These are phyloP conservation scores for Gasterosteus nipponicus DNA, from an alignment of 2,113 vertebrate species.

Conservation along the genomic window DNA sequence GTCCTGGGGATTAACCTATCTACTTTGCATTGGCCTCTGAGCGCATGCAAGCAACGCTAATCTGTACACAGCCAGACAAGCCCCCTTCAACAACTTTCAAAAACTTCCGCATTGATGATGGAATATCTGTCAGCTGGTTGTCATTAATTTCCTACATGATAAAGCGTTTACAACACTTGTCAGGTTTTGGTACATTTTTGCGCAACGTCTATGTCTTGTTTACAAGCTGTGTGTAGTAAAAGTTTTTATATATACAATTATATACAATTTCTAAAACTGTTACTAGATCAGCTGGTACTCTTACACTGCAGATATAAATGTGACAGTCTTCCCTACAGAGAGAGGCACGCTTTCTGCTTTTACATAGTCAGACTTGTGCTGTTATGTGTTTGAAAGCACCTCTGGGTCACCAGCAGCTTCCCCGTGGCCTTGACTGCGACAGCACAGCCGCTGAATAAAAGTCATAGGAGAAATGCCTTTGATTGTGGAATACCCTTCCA, in stretches of 20 bases:
- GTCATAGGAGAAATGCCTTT: slow-evolving; percentile 53
- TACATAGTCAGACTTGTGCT: slow-evolving; percentile 25
- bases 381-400: slow-evolving; percentile 41
- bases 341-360: slow-evolving; percentile 18
- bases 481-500: slow-evolving; percentile 64
- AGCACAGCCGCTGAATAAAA: slow-evolving; percentile 53
- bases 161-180: slow-evolving; percentile 72
- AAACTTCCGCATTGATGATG: slow-evolving; percentile 75
- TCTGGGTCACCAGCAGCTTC: slow-evolving; percentile 49
- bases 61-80: slow-evolving; percentile 68
- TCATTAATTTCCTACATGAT: slow-evolving; percentile 77
- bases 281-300: not conserved
- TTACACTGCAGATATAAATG: not conserved
- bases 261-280: not conserved
- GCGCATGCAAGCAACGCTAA: slow-evolving; percentile 72
- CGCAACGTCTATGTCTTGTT: slow-evolving; percentile 21
- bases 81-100: slow-evolving; percentile 74
- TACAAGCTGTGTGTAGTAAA: not conserved
- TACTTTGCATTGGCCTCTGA: slow-evolving; percentile 64
- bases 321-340: not conserved
- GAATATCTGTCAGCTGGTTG: slow-evolving; percentile 77
- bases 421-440: slow-evolving; percentile 57
- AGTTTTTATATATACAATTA: not conserved
- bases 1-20: slow-evolving; percentile 73
- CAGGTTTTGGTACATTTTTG: slow-evolving; percentile 47